Percentiles rank a stretch among this genome's conserved stretches.
phyloP scores from a whole-genome alignment of 1,140 invertebrate species.

The Leptonema lineaticorne region DNA sequence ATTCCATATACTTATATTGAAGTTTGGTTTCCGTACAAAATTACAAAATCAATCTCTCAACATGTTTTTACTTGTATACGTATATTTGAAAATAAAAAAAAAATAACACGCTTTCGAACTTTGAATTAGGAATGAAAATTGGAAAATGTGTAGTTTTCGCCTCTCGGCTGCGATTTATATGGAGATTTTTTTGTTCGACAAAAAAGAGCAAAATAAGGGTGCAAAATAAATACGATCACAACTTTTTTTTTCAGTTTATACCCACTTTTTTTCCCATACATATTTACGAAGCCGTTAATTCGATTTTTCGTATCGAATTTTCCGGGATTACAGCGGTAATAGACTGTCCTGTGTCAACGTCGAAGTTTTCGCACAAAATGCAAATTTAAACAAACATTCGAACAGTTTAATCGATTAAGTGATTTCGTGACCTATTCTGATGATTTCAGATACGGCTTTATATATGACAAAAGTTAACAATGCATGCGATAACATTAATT shows the following conservation, averaged over 20 bases:
- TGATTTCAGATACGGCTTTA: too few relatives aligned
- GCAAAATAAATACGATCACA: too few relatives aligned
- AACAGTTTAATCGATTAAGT: neutral
- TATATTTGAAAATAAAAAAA: neutral
- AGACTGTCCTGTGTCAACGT: slow-evolving; percentile 1
- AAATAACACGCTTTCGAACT: neutral
- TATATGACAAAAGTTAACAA: too few relatives aligned
- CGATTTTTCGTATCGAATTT: neutral
- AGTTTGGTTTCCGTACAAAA: slow-evolving; percentile 15
- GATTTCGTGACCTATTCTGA: too few relatives aligned
- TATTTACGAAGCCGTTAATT: neutral
- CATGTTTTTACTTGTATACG: neutral
- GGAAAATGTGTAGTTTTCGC: too few relatives aligned
- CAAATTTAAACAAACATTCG: neutral
- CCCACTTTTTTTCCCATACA: neutral
- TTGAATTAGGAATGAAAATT: neutral
- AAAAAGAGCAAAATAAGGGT: too few relatives aligned
- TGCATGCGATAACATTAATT: too few relatives aligned
- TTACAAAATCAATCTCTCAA: slow-evolving; percentile 18
- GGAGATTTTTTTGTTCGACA: too few relatives aligned
- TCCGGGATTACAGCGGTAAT: neutral
- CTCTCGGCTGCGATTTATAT: too few relatives aligned
- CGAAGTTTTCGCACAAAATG: neutral
- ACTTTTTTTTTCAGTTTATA: too few relatives aligned
- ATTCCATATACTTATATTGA: neutral